Percentiles rank a stretch among this genome's conserved stretches.
Conservation (phyloP, 2,888 invertebrate species). For the Callinectes sapidus region DNA sequence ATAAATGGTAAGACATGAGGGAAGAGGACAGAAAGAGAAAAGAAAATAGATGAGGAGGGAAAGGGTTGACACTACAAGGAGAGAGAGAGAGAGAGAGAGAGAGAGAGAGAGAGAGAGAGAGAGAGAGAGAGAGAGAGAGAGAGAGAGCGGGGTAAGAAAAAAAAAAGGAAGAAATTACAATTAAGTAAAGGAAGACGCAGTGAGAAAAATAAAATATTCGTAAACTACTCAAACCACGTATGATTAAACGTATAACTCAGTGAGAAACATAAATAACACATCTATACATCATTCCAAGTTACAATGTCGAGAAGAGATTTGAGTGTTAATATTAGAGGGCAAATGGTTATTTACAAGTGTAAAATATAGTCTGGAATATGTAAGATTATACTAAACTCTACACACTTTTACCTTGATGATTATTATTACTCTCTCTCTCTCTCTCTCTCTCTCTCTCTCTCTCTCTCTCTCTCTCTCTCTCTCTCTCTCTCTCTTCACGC, state of each 20-base stretch:
- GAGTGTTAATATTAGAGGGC: neutral
- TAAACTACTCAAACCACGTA: neutral
- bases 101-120: neutral
- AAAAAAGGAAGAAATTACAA: neutral
- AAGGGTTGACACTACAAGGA: too few relatives aligned
- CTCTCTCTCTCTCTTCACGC: too few relatives aligned
- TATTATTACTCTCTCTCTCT: neutral
- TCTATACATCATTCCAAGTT: neutral
- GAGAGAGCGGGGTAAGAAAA: neutral
- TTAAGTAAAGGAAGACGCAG: too few relatives aligned
- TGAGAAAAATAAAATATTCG: neutral
- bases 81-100: neutral
- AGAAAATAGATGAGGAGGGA: neutral
- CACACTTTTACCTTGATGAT: neutral
- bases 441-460: slow-evolving; percentile 10
- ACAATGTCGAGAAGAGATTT: neutral
- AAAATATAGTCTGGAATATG: neutral
- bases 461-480: neutral
- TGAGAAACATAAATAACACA: too few relatives aligned
- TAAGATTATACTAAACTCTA: neutral
- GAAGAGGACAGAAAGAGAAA: neutral
- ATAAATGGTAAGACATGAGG: neutral
- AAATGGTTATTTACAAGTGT: neutral
- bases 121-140: neutral
- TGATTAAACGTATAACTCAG: neutral